These are phyloP conservation scores for Thamnaconus septentrionalis DNA, from an alignment of 2,113 vertebrate genomes.

Conservation along the genomic window DNA sequence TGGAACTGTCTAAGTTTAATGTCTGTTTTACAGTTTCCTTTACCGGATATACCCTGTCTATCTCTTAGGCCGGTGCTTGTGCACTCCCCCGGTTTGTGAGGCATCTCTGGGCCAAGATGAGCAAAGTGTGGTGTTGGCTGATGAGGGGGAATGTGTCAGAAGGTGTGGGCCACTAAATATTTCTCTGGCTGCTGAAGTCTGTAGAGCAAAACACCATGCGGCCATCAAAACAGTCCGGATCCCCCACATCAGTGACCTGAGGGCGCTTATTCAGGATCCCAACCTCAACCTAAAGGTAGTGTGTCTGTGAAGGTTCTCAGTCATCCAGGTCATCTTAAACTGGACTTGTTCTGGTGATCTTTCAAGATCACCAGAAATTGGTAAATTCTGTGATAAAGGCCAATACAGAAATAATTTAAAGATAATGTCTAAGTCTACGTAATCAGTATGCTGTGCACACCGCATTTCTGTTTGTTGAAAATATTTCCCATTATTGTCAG, in stretches of 20 bases:
- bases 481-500: constrained; percentile 4
- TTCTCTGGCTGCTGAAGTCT: constrained; percentile 82
- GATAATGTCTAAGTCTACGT: too few species aligned
- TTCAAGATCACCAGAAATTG: too few species aligned
- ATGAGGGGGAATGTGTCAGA: constrained; percentile 89
- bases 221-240: constrained; percentile 93
- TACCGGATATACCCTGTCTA: not conserved
- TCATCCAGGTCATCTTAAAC: too few species aligned
- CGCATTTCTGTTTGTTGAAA: too few species aligned
- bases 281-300: constrained; percentile 85
- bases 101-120: constrained; percentile 68
- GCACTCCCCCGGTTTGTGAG: constrained; percentile 83
- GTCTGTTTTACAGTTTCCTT: not conserved
- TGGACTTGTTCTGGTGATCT: too few species aligned
- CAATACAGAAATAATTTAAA: too few species aligned
- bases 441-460: too few species aligned
- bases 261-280: constrained; percentile 87
- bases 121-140: constrained; percentile 70
- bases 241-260: constrained; percentile 85
- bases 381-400: too few species aligned
- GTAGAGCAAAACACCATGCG: constrained; percentile 83
- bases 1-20: too few species aligned
- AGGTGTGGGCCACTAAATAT: constrained; percentile 86
- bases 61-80: constrained; percentile 74
- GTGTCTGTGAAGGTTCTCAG: not conserved